Evolutionary conservation across 2,113 vertebrate species (phyloP).

Genomic region (Notothenia rossii): DNA sequence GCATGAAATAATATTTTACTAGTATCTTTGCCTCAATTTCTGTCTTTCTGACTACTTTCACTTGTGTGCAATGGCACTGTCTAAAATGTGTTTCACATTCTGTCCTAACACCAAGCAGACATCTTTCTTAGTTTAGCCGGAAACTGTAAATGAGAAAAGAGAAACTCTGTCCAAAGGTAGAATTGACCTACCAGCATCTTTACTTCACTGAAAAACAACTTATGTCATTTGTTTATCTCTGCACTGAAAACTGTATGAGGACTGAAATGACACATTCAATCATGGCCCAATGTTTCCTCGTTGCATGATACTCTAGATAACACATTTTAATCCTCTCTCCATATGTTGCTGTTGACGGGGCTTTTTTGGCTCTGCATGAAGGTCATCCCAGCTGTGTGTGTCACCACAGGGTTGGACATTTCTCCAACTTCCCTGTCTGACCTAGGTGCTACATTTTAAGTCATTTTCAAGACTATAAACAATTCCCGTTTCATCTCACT

Average conservation of each 20-base stretch:
- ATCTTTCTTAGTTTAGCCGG: neutral
- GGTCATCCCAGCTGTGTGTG: slow-evolving; percentile 57
- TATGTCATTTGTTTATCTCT: too few relatives aligned
- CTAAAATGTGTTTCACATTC: neutral
- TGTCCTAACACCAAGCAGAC: neutral
- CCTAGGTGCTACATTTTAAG: slow-evolving; percentile 48
- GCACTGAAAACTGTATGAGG: neutral
- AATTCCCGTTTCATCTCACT: slow-evolving; percentile 18
- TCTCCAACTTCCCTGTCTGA: slow-evolving; percentile 54
- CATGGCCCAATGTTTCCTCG: neutral
- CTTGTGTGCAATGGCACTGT: neutral
- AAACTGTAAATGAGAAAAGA: too few relatives aligned
- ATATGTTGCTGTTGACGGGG: slow-evolving; percentile 33
- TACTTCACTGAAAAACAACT: too few relatives aligned
- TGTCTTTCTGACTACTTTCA: too few relatives aligned
- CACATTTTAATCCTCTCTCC: slow-evolving; percentile 25
- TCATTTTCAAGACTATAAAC: slow-evolving; percentile 43
- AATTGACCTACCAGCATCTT: too few relatives aligned
- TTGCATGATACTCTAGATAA: slow-evolving; percentile 3
- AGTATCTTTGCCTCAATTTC: too few relatives aligned
- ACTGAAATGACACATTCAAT: neutral
- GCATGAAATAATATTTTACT: too few relatives aligned
- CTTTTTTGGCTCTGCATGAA: slow-evolving; percentile 52
- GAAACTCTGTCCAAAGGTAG: too few relatives aligned
- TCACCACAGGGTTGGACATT: slow-evolving; percentile 37